These are phyloP conservation scores for Hirudinaria manillensis DNA, from an alignment of 2,888 invertebrate genomes.

Conservation along the genomic window DNA sequence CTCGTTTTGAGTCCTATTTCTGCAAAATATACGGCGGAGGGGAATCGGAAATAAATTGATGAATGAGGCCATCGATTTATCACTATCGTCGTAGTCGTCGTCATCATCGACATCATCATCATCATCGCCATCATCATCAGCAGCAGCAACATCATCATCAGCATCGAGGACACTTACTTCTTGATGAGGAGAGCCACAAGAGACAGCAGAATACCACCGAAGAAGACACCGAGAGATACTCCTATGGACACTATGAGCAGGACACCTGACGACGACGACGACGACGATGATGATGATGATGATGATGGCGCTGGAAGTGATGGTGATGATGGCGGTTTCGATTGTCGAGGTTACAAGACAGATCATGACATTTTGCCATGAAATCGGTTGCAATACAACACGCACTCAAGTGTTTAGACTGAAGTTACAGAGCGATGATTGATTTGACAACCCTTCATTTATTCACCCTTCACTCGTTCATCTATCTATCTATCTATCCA, in stretches of 20 bases:
- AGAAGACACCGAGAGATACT: slow-evolving; percentile 35
- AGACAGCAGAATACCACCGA: slow-evolving; percentile 36
- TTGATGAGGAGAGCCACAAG: slow-evolving; percentile 35
- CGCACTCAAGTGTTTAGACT: too few species aligned
- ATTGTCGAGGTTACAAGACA: too few species aligned
- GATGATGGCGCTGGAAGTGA: slow-evolving; percentile 26
- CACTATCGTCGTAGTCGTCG: slow-evolving; percentile 22
- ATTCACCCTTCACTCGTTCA: too few species aligned
- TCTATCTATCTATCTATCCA: too few species aligned
- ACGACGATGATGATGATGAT: slow-evolving; percentile 26
- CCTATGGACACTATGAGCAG: slow-evolving; percentile 36
- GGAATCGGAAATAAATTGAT: not conserved
- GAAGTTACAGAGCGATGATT: too few species aligned
- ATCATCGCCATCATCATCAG: slow-evolving; percentile 32
- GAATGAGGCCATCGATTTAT: not conserved
- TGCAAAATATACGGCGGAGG: not conserved
- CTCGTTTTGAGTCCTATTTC: not conserved
- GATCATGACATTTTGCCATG: too few species aligned
- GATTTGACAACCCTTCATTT: too few species aligned
- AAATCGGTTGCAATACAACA: too few species aligned
- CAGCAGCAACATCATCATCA: slow-evolving; percentile 30
- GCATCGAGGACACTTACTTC: slow-evolving; percentile 31
- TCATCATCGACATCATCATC: slow-evolving; percentile 28
- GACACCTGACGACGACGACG: slow-evolving; percentile 34
- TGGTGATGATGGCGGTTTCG: slow-evolving; percentile 16